Percentiles rank a stretch among this genome's conserved stretches.
phyloP scores from a whole-genome alignment of 2,113 vertebrate species.

The Sphaerodactylus townsendi region DNA sequence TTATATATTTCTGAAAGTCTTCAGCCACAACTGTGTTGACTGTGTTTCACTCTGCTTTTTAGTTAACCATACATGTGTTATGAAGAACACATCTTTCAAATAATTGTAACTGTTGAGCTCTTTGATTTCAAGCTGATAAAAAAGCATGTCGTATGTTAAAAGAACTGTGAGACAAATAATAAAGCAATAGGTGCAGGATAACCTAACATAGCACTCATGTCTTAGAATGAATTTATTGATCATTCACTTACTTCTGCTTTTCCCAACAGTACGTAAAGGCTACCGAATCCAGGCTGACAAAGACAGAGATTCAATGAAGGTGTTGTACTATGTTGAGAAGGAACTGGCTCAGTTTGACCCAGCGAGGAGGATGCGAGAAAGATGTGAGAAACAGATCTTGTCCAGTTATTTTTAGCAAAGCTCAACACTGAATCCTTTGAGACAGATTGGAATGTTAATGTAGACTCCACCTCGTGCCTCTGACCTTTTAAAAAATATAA shows the following conservation, averaged over 20 bases:
- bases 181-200: not conserved
- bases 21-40: too few relatives aligned
- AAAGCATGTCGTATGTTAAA: too few relatives aligned
- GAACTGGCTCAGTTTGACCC: constrained; percentile 90
- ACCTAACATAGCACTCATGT: not conserved
- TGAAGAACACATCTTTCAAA: too few relatives aligned
- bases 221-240: not conserved
- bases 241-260: constrained; percentile 25
- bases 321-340: constrained; percentile 92
- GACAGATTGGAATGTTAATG: not conserved
- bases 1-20: too few relatives aligned
- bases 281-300: constrained; percentile 90
- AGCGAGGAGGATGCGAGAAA: constrained; percentile 81
- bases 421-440: not conserved
- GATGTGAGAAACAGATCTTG: constrained; percentile 83
- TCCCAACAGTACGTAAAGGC: constrained; percentile 83
- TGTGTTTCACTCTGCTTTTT: too few relatives aligned
- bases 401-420: constrained; percentile 8
- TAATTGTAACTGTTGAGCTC: too few relatives aligned
- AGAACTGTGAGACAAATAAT: not conserved
- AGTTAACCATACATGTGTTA: too few relatives aligned
- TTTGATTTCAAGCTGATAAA: too few relatives aligned
- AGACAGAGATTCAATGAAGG: constrained; percentile 90
- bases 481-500: not conserved
- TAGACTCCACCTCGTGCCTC: not conserved